Base-by-base conservation (phyloP, 1,140 invertebrate genomes). In the Pachyrhynchus sulphureomaculatus region DNA sequence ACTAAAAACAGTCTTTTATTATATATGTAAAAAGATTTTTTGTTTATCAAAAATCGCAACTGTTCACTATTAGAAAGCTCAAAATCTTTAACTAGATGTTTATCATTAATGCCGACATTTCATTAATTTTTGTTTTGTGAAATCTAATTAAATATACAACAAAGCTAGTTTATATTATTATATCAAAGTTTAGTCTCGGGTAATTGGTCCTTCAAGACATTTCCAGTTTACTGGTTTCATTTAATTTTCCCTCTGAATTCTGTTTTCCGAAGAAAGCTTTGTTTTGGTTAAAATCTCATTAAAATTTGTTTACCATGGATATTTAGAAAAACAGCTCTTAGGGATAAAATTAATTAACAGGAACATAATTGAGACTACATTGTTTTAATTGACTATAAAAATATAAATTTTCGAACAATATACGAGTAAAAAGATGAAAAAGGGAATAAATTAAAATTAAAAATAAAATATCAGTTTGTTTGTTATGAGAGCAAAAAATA, bases 281-380 rank as follows among this genome's bases (percentile, higher is more conserved):
- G 44, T 47, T 17, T 29, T 47, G 44, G 26, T 51, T 21, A 17
- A 18, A 51, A 34, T 51, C 47, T 51, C 47, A 51, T 51, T 51
- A 51, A 51, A 51, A 33, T 51, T 51, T 51, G 29, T 51, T 51
- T 51, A 33, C 47, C 6, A 10, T 29, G n/a, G 12, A 24, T 24
- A 33, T 51, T 24, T 8, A 34, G 47, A 34, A 51, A 34, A 51
- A 51, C 26, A 33, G 23, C 29, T 51, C n/a, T 34, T 36, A 29
- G 18, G 3, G 29, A 51, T 29, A 9, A 34, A 15, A 51, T 33
- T 51, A 51, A 51, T 51, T 51, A 51, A 24, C n/a, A 15, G 23
- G 3, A 12, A 2, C 21, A 24, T 26, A 47, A 29, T 29, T 44
- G 17, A 20, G 6, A 1, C n/a, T 13, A 44, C 41, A 23, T 18